Conservation (phyloP, 2,797 vertebrate genomes). For the Nannoperca obscura region DNA sequence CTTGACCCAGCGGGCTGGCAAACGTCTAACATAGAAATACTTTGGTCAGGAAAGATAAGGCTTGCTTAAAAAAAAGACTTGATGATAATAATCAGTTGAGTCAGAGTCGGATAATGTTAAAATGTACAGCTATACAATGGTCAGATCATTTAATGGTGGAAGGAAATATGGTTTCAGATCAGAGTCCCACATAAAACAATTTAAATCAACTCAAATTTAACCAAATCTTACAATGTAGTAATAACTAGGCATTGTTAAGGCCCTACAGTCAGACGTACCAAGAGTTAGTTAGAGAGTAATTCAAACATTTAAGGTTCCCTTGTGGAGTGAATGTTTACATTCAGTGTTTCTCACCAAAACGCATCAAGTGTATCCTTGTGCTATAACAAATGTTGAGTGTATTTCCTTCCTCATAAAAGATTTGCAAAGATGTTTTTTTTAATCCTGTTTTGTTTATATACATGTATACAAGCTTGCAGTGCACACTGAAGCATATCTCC, state of each 20-base stretch:
- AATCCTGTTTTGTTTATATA: neutral
- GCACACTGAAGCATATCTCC: neutral
- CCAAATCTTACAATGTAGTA: neutral
- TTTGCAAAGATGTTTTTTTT: neutral
- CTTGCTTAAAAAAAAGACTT: neutral
- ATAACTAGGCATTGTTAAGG: neutral
- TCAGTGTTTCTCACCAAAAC: neutral
- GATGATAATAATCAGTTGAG: neutral
- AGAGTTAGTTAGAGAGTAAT: neutral
- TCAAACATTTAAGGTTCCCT: neutral
- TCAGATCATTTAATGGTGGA: neutral
- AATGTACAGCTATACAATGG: neutral
- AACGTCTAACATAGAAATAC: neutral
- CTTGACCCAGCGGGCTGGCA: slow-evolving; percentile 50
- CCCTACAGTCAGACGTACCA: neutral
- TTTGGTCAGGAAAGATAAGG: neutral
- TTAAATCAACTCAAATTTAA: neutral
- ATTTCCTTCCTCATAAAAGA: neutral
- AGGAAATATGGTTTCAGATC: neutral
- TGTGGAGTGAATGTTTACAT: slow-evolving; percentile 6
- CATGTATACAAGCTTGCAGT: neutral
- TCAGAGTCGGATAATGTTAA: neutral
- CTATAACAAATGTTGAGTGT: neutral
- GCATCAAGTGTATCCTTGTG: neutral
- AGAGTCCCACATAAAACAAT: neutral